phyloP scores from a whole-genome alignment of 2,888 invertebrate genomes.

The Scaptomyza flava region DNA sequence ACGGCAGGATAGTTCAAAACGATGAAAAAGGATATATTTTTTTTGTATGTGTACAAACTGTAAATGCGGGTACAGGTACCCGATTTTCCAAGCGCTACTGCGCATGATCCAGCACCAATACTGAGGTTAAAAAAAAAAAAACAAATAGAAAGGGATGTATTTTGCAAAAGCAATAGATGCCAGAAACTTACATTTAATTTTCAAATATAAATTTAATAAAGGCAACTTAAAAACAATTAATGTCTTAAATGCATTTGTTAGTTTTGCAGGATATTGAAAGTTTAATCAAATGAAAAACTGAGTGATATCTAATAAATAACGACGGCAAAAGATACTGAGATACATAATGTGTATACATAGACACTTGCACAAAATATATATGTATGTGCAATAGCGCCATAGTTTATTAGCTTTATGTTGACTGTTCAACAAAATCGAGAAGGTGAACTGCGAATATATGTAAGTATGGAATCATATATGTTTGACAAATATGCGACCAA shows the following conservation, averaged over 20 bases:
- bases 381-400: neutral
- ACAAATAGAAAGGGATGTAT: constrained; percentile 8
- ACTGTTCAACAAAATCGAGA: neutral
- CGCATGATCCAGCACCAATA: constrained; percentile 4
- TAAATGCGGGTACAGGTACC: constrained; percentile 1
- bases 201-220: neutral
- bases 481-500: neutral
- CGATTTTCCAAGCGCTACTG: neutral
- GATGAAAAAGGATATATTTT: constrained; percentile 3
- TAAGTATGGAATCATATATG: neutral
- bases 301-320: neutral
- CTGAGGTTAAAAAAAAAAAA: neutral
- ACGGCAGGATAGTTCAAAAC: neutral
- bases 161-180: neutral
- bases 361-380: constrained; percentile 1
- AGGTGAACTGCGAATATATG: neutral
- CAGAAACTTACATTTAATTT: neutral
- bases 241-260: neutral
- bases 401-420: neutral
- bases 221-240: neutral
- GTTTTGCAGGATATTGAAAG: neutral
- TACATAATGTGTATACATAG: constrained; percentile 10
- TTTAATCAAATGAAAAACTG: neutral
- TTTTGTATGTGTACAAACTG: neutral
- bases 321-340: neutral